phyloP scores from a whole-genome alignment of 2,888 invertebrate species.

The Drosophila tripunctata region DNA sequence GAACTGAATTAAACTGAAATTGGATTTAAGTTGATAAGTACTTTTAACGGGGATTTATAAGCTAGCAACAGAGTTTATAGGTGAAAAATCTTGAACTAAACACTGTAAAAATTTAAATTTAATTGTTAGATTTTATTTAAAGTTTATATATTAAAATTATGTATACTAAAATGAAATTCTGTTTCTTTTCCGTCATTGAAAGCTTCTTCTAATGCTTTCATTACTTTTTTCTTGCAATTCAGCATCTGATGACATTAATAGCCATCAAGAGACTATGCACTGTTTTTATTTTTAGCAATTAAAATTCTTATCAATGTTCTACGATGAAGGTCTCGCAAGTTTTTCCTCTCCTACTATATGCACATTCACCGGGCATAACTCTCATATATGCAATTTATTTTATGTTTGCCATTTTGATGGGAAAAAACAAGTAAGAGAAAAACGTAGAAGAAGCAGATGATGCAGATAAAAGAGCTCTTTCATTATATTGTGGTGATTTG shows the following conservation, averaged over 20 bases:
- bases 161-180: too few relatives aligned
- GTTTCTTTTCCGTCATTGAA: background rate
- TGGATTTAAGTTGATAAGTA: too few relatives aligned
- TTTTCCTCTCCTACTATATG: constrained; percentile 4
- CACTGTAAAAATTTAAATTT: too few relatives aligned
- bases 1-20: too few relatives aligned
- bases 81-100: too few relatives aligned
- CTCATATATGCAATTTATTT: constrained; percentile 45
- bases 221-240: background rate
- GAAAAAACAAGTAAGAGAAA: constrained; percentile 1
- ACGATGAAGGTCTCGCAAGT: constrained; percentile 9
- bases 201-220: too few relatives aligned
- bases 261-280: background rate
- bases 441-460: constrained; percentile 1
- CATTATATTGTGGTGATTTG: constrained; percentile 64
- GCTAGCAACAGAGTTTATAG: too few relatives aligned
- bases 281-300: constrained; percentile 12
- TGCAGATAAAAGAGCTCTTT: constrained; percentile 18
- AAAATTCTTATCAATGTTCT: constrained; percentile 4
- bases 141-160: too few relatives aligned
- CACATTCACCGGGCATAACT: constrained; percentile 19
- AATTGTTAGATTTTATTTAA: too few relatives aligned
- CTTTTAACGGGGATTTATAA: too few relatives aligned
- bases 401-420: constrained; percentile 30
- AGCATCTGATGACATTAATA: background rate